Base-by-base conservation (phyloP, 2,113 vertebrate genomes). In the Scolopax mira region DNA sequence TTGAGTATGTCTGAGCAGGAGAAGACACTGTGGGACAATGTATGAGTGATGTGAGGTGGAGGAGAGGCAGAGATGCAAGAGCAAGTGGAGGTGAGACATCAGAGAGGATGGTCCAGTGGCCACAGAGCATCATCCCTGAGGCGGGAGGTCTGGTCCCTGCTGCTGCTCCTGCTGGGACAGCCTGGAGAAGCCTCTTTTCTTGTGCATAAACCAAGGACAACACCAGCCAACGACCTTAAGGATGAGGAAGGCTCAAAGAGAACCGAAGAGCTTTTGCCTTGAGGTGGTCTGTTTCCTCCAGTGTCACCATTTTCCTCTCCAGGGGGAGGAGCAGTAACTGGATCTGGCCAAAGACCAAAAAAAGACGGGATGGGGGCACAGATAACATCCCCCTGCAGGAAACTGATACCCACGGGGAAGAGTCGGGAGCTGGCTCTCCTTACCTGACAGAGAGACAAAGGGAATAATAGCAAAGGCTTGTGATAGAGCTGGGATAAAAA, bases 21-120 rank as follows among this genome's bases (percentile, higher is more conserved):
- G 41, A 28, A 67, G 48, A 28, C 4, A 1, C 33, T 2, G 2
- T 0, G 6, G 27, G 41, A n/a, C 37, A 22, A 16, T 0, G 0
- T 28, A 7, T 11, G 39, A 66, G 30, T 6, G 39, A 41, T 8
- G 25, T 10, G n/a, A 15, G 31, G 15, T 28, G 33, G 37, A 64
- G 42, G 33, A 55, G 48, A 51, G 22, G 48, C 13, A 64, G 62
- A 41, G 44, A 13, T 12, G n/a, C 30, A 33, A 58, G 64, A 65
- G 33, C 57, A 58, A 16, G 65, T 1, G 25, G n/a, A 54, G 39
- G 39, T 24, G 46, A 48, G 39, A 30, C 18, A 22, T 3, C 60
- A 25, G 37, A 21, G 55, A n/a, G 31, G 28, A 23, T 12, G 46
- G 27, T 71, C 31, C 58, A 55, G 46, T 1, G 1, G 21, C 35